Base-by-base conservation (phyloP, 92 coral and sea anemone species). In the Parazoanthus darwini region DNA sequence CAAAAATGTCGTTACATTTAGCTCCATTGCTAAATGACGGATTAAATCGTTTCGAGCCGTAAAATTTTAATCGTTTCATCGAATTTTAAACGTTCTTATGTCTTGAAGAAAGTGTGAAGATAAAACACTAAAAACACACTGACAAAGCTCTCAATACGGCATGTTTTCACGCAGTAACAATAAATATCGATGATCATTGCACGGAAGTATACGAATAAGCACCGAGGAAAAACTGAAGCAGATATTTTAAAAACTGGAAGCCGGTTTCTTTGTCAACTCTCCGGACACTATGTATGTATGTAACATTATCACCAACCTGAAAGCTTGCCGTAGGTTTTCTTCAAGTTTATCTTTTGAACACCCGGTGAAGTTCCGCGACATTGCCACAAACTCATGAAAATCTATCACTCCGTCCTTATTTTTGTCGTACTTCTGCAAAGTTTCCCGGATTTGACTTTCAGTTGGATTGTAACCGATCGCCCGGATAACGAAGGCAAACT, bases 341-440 rank as follows among this genome's bases (percentile, higher is more conserved):
- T 95, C 98, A 26, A 91, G 92, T 67, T 90, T 92, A 20, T 93
- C 92, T 33, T 85, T 91, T 35, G 92, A 70, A 66, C 98, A 91
- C 20, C 96, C 98, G 39, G 91, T 89, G 72, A 95, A 92, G 82
- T 93, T 85, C 23, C 90, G 82, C 39, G 98, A 92, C 98, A 95
- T 95, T 71, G 90, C 46, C 67, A 95, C 94, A 78, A 95, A 95
- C 86, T 95, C 98, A 36, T 93, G 93, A 29, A 95, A 95, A 75
- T 95, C 98, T 73, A 95, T 95, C 56, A 91, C 98, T 1, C 98
- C 98, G 63, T 95, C 98, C 65, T 86, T 86, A 48, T 95, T 95
- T 74, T 85, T 91, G 82, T 95, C 98, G 50, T 90, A 95, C 86
- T 86, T 84, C 36, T 89, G 68, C 70, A 95, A 87, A 10, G 92